Percentiles rank a stretch among this genome's conserved stretches.
phyloP scores from a whole-genome alignment of 2,888 invertebrate genomes.

The Lepidochrysops patricia region DNA sequence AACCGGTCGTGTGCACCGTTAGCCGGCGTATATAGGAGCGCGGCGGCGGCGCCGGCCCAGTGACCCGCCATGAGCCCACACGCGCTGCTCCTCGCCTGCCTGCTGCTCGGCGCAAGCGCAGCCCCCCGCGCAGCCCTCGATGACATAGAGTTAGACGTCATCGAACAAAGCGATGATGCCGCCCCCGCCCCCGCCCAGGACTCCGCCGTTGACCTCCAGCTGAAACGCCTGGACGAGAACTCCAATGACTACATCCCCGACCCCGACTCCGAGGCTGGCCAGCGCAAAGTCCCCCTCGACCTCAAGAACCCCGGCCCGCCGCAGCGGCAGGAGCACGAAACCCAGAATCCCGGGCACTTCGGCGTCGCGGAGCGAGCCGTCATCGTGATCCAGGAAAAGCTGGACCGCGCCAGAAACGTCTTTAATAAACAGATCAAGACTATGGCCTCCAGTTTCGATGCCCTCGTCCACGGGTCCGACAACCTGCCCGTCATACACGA shows the following conservation, averaged over 20 bases:
- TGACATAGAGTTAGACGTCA: conserved; percentile 31
- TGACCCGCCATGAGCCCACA: conserved; percentile 54
- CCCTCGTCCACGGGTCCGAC: conserved; percentile 38
- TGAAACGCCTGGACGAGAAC: conserved; percentile 32
- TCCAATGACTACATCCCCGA: conserved; percentile 31
- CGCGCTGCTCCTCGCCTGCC: conserved; percentile 45
- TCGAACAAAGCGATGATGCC: conserved; percentile 33
- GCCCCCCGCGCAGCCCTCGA: conserved; percentile 41
- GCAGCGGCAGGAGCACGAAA: conserved; percentile 60
- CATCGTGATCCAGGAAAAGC: conserved; percentile 38
- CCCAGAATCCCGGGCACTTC: conserved; percentile 50
- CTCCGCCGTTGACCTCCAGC: conserved; percentile 41
- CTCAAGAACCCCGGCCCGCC: conserved; percentile 53
- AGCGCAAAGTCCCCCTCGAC: conserved; percentile 45
- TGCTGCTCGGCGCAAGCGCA: conserved; percentile 45
- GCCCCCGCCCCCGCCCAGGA: conserved; percentile 35
- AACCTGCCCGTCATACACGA: conserved; percentile 39
- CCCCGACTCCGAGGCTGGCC: conserved; percentile 28
- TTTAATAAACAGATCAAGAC: conserved; percentile 37
- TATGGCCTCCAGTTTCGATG: conserved; percentile 43
- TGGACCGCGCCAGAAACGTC: conserved; percentile 38
- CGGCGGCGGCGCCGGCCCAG: conserved; percentile 37
- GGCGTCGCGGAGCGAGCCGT: conserved; percentile 36
- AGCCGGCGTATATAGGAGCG: conserved; percentile 53
- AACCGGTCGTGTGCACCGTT: conserved; percentile 52